phyloP scores from a whole-genome alignment of 2,888 invertebrate genomes.

The Agelastica alni region DNA sequence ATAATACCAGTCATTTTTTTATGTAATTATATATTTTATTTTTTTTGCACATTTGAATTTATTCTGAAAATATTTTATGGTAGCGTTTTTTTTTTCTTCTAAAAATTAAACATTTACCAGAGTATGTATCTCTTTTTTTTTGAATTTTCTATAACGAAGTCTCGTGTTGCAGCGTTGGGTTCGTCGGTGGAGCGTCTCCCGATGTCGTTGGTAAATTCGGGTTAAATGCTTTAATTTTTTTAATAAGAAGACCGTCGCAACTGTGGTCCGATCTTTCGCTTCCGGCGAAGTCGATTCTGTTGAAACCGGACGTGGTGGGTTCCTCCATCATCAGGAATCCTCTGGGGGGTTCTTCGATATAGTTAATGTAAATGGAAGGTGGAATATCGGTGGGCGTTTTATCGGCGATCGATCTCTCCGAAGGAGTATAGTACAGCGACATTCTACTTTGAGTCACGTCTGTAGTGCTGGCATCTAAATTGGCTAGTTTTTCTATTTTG shows the following conservation, averaged over 20 bases:
- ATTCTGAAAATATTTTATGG: not conserved
- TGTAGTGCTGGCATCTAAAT: constrained; percentile 56
- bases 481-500: constrained; percentile 66
- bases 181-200: constrained; percentile 52
- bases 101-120: not conserved
- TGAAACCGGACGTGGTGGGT: constrained; percentile 54
- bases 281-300: constrained; percentile 15
- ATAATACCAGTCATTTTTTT: too few relatives aligned
- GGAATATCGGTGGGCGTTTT: constrained; percentile 58
- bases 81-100: constrained; percentile 3
- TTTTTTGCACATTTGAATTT: too few relatives aligned
- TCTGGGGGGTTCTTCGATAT: constrained; percentile 59
- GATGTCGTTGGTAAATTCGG: constrained; percentile 54
- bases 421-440: constrained; percentile 83
- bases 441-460: constrained; percentile 68
- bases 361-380: constrained; percentile 70
- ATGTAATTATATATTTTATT: too few relatives aligned
- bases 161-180: constrained; percentile 45
- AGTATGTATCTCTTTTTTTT: constrained; percentile 13
- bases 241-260: constrained; percentile 45
- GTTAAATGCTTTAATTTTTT: constrained; percentile 2
- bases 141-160: constrained; percentile 48
- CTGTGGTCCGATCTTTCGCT: constrained; percentile 54
- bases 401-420: constrained; percentile 65
- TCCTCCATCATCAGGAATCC: constrained; percentile 27